Evolutionary conservation across 2,113 vertebrate species (phyloP).

Genomic region (Hirundichthys speculiger): DNA sequence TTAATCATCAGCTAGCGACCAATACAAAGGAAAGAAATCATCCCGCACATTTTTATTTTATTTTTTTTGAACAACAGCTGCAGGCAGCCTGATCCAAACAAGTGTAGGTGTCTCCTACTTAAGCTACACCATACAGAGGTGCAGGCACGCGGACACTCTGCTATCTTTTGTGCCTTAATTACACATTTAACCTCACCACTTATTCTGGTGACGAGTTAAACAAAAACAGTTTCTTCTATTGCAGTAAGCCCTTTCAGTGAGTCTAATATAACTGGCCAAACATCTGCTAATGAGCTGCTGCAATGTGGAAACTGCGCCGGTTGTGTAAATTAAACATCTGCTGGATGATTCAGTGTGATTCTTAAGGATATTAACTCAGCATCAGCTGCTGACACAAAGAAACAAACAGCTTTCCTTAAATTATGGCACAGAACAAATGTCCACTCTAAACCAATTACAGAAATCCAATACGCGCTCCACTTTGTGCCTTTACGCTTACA

Average conservation of each 20-base stretch:
- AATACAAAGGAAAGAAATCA: conserved; percentile 17
- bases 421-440: conserved; percentile 10
- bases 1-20: conserved; percentile 64
- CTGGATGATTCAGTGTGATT: neutral
- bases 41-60: conserved; percentile 24
- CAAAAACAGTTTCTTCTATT: conserved; percentile 34
- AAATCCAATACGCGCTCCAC: conserved; percentile 20
- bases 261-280: conserved; percentile 26
- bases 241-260: conserved; percentile 33
- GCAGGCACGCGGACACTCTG: conserved; percentile 13
- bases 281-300: conserved; percentile 49
- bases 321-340: conserved; percentile 24
- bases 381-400: conserved; percentile 1
- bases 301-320: neutral
- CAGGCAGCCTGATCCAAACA: conserved; percentile 8
- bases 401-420: conserved; percentile 3
- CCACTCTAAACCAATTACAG: neutral
- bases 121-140: neutral
- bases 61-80: conserved; percentile 42
- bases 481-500: conserved; percentile 40
- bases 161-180: conserved; percentile 61
- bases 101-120: conserved; percentile 13
- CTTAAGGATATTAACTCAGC: conserved; percentile 9
- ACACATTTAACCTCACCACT: conserved; percentile 67
- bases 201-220: conserved; percentile 62